Conservation (phyloP, 2,113 vertebrate genomes). For the Amphiprion ocellaris region DNA sequence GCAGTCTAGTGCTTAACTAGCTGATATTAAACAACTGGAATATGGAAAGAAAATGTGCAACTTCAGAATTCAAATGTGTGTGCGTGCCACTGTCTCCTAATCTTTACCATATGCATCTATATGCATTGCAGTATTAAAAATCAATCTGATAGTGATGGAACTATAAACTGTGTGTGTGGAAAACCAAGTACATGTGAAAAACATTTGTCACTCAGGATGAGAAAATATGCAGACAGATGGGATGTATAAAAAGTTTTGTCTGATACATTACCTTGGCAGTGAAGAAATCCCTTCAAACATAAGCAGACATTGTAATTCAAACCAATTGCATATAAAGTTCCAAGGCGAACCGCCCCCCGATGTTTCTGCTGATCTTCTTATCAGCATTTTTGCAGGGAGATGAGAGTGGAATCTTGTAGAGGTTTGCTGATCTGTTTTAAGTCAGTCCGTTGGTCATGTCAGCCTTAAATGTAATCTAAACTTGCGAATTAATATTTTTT, state of each 20-base stretch:
- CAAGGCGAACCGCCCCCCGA: neutral
- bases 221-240: constrained; percentile 50
- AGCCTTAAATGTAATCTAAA: constrained; percentile 7
- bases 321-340: constrained; percentile 44
- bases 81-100: constrained; percentile 52
- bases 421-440: constrained; percentile 9
- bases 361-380: constrained; percentile 21
- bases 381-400: constrained; percentile 21
- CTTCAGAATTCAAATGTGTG: constrained; percentile 54
- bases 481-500: constrained; percentile 33
- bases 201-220: constrained; percentile 55
- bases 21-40: constrained; percentile 55
- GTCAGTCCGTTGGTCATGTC: constrained; percentile 12
- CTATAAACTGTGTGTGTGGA: constrained; percentile 65
- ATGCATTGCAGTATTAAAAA: constrained; percentile 63
- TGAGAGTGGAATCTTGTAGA: constrained; percentile 18
- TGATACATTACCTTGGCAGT: constrained; percentile 40
- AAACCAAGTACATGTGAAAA: constrained; percentile 67
- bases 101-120: constrained; percentile 66
- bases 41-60: constrained; percentile 31
- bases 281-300: constrained; percentile 50
- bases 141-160: constrained; percentile 56
- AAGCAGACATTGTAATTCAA: constrained; percentile 70
- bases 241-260: constrained; percentile 48
- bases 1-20: constrained; percentile 27